Base-by-base conservation (phyloP, 1,140 invertebrate species). In the Atta texana region DNA sequence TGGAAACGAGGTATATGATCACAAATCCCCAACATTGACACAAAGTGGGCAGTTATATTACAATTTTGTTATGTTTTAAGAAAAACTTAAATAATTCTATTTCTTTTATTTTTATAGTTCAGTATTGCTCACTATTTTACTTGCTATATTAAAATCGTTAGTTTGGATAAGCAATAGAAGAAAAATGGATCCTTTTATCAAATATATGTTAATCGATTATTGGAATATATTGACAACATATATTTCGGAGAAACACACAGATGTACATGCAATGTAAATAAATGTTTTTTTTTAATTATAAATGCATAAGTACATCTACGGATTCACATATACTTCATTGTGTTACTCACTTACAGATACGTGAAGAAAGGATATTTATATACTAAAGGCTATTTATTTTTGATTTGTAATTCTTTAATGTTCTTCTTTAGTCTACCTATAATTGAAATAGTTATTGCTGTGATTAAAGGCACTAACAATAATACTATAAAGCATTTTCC, bases 361-460 rank as follows among this genome's bases (percentile, higher is more conserved):
- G 91, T 90, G 28, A 91, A 78, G 57, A 88, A 85, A 12, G 77
- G 64, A 71, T 14, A 24, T 55, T 71, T 28, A n/a, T 71, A 90
- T 55, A 92, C 92, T 24, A 86, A 88, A 21, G 78, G 91, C 24
- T 93, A 93, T 75, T 84, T 87, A 6, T 86, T 92, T 61, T 71
- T 92, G 16, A 92, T 93, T 78, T 66, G 66, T 21, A 93, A 93
- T 77, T 66, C 92, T 24, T 87, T 93, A 57, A 7, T 92, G 66
- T 66, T 93, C 61, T 93, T 93, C 74, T 93, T 68, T 57, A 89
- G 84, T 81, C 34, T 92, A 66, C 92, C 91, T 78, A 77, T 92
- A 18, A 82, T 92, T 7, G 78, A 90, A 10, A 59, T 69, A 34
- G 3, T 91, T 24, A 28, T 88, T n/a, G n/a, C n/a, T 10, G 18